These are phyloP conservation scores for Abrostola triplasia DNA, from an alignment of 2,888 invertebrate genomes.

Conservation along the genomic window DNA sequence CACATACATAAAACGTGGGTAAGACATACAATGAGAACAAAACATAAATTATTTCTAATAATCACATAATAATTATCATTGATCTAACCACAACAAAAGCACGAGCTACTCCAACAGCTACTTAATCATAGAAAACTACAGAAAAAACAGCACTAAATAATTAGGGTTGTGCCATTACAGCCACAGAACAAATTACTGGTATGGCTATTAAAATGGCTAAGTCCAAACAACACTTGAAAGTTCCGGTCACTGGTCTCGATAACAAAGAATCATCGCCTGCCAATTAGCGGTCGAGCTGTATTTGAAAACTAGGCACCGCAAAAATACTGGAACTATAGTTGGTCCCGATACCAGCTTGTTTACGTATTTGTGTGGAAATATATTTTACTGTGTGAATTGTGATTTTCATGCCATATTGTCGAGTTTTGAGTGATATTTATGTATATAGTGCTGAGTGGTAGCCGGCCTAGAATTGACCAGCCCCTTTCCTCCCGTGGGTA, in stretches of 20 bases:
- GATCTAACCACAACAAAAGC: not conserved
- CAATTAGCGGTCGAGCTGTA: conserved; percentile 56
- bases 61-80: too few relatives aligned
- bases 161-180: conserved; percentile 33
- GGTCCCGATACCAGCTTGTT: conserved; percentile 31
- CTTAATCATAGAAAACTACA: conserved; percentile 15
- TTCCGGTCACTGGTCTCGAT: conserved; percentile 58
- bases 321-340: conserved; percentile 35
- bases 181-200: conserved; percentile 5
- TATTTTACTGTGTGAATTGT: conserved; percentile 10
- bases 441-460: too few relatives aligned
- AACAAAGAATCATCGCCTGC: conserved; percentile 60
- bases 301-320: conserved; percentile 39
- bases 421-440: too few relatives aligned
- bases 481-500: too few relatives aligned
- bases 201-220: conserved; percentile 48
- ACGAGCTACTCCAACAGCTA: not conserved
- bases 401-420: not conserved
- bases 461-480: too few relatives aligned
- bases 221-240: conserved; percentile 60
- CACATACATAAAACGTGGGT: too few relatives aligned
- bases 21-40: too few relatives aligned
- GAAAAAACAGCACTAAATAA: conserved; percentile 38
- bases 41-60: too few relatives aligned
- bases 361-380: conserved; percentile 39